Percentiles rank a stretch among this genome's conserved stretches.
phyloP scores from a whole-genome alignment of 2,888 invertebrate genomes.

The Rhagonycha lutea region DNA sequence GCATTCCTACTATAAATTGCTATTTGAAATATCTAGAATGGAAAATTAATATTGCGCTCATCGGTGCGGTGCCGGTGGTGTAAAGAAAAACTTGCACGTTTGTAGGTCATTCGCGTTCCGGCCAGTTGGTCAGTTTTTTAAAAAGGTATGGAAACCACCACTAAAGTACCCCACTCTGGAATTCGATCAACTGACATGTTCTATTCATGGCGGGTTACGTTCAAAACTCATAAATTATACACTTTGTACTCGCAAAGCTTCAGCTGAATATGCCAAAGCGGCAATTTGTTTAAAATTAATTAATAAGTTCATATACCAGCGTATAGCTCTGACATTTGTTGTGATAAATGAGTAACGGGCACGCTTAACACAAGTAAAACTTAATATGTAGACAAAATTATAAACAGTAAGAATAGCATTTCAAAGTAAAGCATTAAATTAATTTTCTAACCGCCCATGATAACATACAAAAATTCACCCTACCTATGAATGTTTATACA shows the following conservation, averaged over 20 bases:
- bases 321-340: slow-evolving; percentile 39
- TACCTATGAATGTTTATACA: background rate
- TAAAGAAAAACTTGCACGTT: slow-evolving; percentile 14
- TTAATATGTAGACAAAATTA: slow-evolving; percentile 42
- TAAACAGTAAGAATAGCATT: slow-evolving; percentile 31
- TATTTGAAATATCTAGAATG: slow-evolving; percentile 2
- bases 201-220: slow-evolving; percentile 37
- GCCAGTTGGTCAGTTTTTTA: slow-evolving; percentile 35
- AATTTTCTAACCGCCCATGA: background rate
- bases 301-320: slow-evolving; percentile 47
- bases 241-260: slow-evolving; percentile 41
- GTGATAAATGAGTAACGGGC: slow-evolving; percentile 46
- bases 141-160: slow-evolving; percentile 26
- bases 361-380: slow-evolving; percentile 42
- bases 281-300: slow-evolving; percentile 50
- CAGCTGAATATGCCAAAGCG: slow-evolving; percentile 44
- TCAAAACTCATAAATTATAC: slow-evolving; percentile 46
- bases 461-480: background rate
- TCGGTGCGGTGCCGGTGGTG: background rate
- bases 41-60: slow-evolving; percentile 12
- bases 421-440: background rate
- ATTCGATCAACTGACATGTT: slow-evolving; percentile 40
- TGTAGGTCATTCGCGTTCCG: slow-evolving; percentile 29
- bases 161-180: slow-evolving; percentile 32
- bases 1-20: background rate